phyloP scores from a whole-genome alignment of 2,888 invertebrate species.

The Amiota mariae region DNA sequence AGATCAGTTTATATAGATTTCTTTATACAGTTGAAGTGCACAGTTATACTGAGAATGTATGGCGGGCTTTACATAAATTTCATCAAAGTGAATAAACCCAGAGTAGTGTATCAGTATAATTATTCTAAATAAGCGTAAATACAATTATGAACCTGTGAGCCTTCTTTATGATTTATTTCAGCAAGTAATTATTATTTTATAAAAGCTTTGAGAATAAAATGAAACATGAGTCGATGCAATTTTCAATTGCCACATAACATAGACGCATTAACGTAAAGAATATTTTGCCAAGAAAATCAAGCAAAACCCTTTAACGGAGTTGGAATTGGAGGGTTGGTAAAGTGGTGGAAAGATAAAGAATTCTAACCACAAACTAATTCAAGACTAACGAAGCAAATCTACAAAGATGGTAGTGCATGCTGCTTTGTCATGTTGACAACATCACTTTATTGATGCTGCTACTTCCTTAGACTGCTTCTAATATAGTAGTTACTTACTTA shows the following conservation, averaged over 20 bases:
- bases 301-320: background rate
- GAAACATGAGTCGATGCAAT: background rate
- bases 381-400: background rate
- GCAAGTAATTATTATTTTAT: slow-evolving; percentile 24
- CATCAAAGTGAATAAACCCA: too few relatives aligned
- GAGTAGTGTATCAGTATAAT: too few relatives aligned
- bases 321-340: too few relatives aligned
- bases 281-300: background rate
- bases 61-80: too few relatives aligned
- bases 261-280: background rate
- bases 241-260: background rate
- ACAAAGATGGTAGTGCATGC: background rate
- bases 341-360: background rate
- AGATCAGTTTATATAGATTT: too few relatives aligned
- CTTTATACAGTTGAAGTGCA: too few relatives aligned
- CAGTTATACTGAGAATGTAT: too few relatives aligned
- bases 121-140: too few relatives aligned
- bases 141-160: background rate
- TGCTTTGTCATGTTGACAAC: too few relatives aligned
- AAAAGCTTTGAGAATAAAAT: slow-evolving; percentile 15
- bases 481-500: too few relatives aligned
- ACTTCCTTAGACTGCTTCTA: too few relatives aligned
- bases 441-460: too few relatives aligned
- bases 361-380: background rate
- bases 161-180: slow-evolving; percentile 25